These are phyloP conservation scores for Arctopsyche grandis DNA, from an alignment of 1,140 invertebrate genomes.

Conservation along the genomic window DNA sequence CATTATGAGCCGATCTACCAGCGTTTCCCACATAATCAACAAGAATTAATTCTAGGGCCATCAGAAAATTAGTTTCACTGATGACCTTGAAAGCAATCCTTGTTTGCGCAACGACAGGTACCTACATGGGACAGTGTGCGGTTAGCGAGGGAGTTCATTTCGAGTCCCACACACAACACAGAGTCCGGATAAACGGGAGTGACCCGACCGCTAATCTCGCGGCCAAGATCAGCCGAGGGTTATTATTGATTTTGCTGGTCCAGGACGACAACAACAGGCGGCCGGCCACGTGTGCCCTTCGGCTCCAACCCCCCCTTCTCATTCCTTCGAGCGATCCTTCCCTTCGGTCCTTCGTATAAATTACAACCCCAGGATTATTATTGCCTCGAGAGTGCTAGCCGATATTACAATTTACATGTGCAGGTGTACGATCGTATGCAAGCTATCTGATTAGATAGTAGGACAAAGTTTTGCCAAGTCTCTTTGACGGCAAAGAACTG, in stretches of 20 bases:
- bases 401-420: neutral
- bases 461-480: too few relatives aligned
- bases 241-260: slow-evolving; percentile 7
- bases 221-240: slow-evolving; percentile 4
- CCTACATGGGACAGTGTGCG: neutral
- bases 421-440: too few relatives aligned
- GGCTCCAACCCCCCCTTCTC: neutral
- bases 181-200: neutral
- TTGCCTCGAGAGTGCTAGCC: neutral
- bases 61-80: too few relatives aligned
- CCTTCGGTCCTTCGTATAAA: neutral
- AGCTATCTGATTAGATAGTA: too few relatives aligned
- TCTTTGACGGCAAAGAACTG: too few relatives aligned
- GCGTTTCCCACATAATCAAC: too few relatives aligned
- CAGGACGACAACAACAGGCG: neutral
- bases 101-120: neutral
- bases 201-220: slow-evolving; percentile 1
- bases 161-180: neutral
- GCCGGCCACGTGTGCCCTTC: neutral
- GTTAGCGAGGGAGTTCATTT: neutral
- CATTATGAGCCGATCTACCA: too few relatives aligned
- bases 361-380: slow-evolving; percentile 1
- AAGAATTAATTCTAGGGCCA: too few relatives aligned
- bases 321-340: neutral
- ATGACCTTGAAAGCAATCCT: neutral